Evolutionary conservation across 2,797 vertebrate species (phyloP), one percentile per base, ranked within the genome.

Genomic region (Nannoperca obscura): DNA sequence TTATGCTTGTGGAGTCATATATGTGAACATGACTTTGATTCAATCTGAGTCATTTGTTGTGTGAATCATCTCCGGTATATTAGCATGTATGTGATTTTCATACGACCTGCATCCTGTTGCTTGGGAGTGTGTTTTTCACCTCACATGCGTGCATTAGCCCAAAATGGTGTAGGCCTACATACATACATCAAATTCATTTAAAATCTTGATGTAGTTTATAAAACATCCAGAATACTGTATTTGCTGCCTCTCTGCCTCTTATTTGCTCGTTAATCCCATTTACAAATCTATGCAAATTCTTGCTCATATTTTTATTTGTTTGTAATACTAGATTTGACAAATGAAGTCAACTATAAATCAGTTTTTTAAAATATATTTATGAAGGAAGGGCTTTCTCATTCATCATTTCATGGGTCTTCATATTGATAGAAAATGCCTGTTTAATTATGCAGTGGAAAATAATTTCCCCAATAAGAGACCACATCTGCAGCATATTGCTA

Each of bases 11-110:
- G 59, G 71, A 58, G 20, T 84, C 74, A 46, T 72, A 60, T 78
- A 42, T 74, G 59, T 69, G 49, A 80, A 79, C 59, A 52, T 80
- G 70, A 71, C 78, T 88, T 72, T 76, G 74, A 87, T 89, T 76
- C 77, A 80, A 78, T 71, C 58, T 50, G 52, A 84, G 36, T 73
- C 30, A 76, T 90, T 86, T 86, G 66, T 82, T 63, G 44, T 73
- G 65, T 79, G 84, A 84, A 82, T 78, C 76, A 81, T 59, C 47
- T 63, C 54, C 6, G 44, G 61, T 50, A 42, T 71, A 90, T 89
- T 84, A 78, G 76, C 76, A 79, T 69, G 34, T 22, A 77, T 68
- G 50, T 55, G 46, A n/a, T 75, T 81, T 81, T 52, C 46, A 66
- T 52, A 17, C 20, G 63, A 69, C 9, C 24, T 63, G 46, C 60